Evolutionary conservation across 2,888 invertebrate species (phyloP), one percentile per base, ranked within the genome.

Genomic region (Dascillus cervinus): DNA sequence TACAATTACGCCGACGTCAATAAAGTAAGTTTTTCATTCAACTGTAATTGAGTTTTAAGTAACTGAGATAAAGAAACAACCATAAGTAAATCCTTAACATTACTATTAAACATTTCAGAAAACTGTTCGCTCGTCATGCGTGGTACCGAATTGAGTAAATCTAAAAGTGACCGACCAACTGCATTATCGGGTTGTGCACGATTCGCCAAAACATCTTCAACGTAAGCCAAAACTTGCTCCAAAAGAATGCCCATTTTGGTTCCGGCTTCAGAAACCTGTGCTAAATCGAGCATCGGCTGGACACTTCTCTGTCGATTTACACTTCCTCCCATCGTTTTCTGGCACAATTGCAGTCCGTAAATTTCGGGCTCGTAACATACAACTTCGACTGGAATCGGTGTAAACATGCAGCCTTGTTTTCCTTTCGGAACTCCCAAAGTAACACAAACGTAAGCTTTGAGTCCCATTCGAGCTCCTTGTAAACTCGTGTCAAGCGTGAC

Each of bases 81-180:
- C 97, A 98, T 97, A 53, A 97, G 72, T 51, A 97, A 75, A 71
- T 97, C 97, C 68, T 97, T 95, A 62, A 96, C 87, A 57, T 91
- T 90, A 49, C 91, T 84, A 60, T 95, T 95, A 62, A 97, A 84
- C 81, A 96, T 90, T 51, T 87, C 82, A 20, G 91, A 89, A 65
- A 96, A 91, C 58, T 91, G 84, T 56, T 91, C 89, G 31, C 78
- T 74, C 12, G 80, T 79, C 75, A 97, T 90, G 59, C 87, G 85
- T 24, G 95, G 94, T 41, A 95, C 88, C 9, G 87, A 83, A 66
- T 88, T 82, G 21, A 95, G 87, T 61, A 96, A 77, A 65, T 91
- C 86, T 52, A 96, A 75, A 40, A 98, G 72, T 43, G 83, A 79
- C 21, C 97, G 77, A 0, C 98, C 97, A 5, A 94, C 85, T 27